Evolutionary conservation across 2,113 vertebrate genomes (phyloP), one percentile per base, ranked within the genome.

Genomic region (Cephalopholis sonnerati): DNA sequence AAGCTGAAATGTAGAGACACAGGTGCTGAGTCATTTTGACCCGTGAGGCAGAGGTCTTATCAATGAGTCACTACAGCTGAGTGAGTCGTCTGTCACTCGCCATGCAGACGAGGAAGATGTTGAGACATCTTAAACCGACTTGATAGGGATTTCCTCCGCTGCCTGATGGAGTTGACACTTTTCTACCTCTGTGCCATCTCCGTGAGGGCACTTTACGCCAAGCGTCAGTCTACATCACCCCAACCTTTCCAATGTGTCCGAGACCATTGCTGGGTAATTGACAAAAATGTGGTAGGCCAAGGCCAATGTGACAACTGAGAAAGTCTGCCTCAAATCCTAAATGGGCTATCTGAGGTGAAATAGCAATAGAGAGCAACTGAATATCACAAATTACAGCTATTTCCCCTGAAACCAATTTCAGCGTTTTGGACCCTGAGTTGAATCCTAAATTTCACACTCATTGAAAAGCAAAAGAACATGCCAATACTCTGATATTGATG

Each of bases 211-310:
- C 89, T 92, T 91, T 78, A 86, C 50, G 51, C 83, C 91, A 89
- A 72, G 78, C 69, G 90, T 93, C 92, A 92, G 55, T 91, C 89
- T 85, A 64, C 82, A 94, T 94, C 91, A 92, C 81, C 86, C 85
- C 79, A 81, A 87, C 81, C 71, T 90, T 48, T 83, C 66, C 68
- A 61, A 86, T 74, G 65, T 84, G 86, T 89, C 86, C 68, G 12
- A 70, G 29, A 44, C 69, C 85, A 88, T 70, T 69, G 82, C 67
- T 48, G 18, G 67, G 70, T 90, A 91, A 92, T 77, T 70, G 83
- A 91, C 57, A 81, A 82, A 82, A 86, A 87, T 69, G 79, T 65
- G 70, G 36, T 24, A 51, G 70, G 50, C 59, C 72, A 44, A 61
- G 64, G 64, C 77, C 70, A 36, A 74, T 29, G 76, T 78, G 73